These are phyloP conservation scores for Xerus inauris DNA, from an alignment of 2,113 vertebrate species.

Conservation along the genomic window DNA sequence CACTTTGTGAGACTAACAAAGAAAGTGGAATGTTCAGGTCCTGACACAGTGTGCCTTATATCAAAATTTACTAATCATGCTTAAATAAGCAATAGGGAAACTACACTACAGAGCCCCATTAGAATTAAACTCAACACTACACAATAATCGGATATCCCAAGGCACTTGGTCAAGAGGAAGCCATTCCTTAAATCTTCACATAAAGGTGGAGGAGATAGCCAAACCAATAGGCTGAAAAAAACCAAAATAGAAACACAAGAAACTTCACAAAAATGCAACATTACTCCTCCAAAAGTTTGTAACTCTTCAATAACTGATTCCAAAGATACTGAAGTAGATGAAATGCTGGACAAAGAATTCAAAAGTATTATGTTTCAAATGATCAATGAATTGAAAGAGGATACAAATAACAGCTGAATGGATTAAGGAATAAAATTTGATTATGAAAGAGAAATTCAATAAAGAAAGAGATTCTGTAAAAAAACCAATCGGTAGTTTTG, in stretches of 20 bases:
- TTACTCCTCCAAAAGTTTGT: not conserved
- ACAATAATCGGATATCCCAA: not conserved
- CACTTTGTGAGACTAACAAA: not conserved
- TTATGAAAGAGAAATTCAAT: no score
- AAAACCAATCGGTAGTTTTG: not conserved
- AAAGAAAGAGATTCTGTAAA: not conserved
- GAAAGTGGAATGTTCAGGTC: not conserved
- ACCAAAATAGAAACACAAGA: not conserved
- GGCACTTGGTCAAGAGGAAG: not conserved
- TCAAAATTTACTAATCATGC: not conserved
- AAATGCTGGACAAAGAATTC: not conserved
- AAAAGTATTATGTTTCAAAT: not conserved
- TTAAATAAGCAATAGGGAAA: not conserved
- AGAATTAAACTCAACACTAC: not conserved
- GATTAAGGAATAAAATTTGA: no score
- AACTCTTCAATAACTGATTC: not conserved
- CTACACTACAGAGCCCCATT: not conserved
- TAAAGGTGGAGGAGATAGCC: no score
- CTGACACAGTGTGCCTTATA: not conserved
- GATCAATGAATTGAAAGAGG: not conserved
- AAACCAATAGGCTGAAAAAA: not conserved
- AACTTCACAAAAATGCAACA: not conserved
- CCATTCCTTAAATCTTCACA: no score
- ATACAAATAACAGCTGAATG: not conserved
- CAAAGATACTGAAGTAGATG: not conserved